Conservation (phyloP, 2,888 invertebrate genomes). For the Xylota segnis region DNA sequence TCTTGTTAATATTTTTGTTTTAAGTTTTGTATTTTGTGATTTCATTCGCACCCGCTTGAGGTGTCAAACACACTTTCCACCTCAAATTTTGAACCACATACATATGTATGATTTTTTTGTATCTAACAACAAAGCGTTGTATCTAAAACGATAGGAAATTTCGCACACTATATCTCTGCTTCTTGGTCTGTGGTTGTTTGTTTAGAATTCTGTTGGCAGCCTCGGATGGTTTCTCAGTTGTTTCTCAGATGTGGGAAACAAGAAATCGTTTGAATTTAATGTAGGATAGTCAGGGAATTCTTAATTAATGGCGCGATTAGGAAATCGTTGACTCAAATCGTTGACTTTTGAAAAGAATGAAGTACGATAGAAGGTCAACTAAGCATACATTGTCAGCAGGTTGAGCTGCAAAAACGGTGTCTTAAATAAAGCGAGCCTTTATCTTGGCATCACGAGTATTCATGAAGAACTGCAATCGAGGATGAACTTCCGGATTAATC, state of each 20-base stretch:
- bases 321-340: not conserved
- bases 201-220: slow-evolving; percentile 17
- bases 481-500: too few relatives aligned
- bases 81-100: slow-evolving; percentile 23
- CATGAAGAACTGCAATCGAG: too few relatives aligned
- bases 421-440: too few relatives aligned
- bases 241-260: slow-evolving; percentile 1
- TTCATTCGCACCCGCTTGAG: not conserved
- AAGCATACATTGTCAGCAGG: too few relatives aligned
- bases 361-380: too few relatives aligned
- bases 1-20: slow-evolving; percentile 4
- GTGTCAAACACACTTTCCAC: slow-evolving; percentile 16
- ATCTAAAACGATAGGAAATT: not conserved
- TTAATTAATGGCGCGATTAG: slow-evolving; percentile 1
- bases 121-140: not conserved
- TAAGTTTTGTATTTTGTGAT: slow-evolving; percentile 4
- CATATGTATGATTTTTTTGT: not conserved
- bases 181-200: not conserved
- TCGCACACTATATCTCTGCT: not conserved
- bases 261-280: not conserved
- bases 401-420: too few relatives aligned
- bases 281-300: not conserved
- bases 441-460: too few relatives aligned
- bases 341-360: too few relatives aligned
- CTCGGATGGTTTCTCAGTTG: not conserved